A percentile compares a stretch with the other conserved stretches of the same genome.
phyloP scores from a whole-genome alignment of 1,140 invertebrate species.

The Ptiloglossa arizonensis region DNA sequence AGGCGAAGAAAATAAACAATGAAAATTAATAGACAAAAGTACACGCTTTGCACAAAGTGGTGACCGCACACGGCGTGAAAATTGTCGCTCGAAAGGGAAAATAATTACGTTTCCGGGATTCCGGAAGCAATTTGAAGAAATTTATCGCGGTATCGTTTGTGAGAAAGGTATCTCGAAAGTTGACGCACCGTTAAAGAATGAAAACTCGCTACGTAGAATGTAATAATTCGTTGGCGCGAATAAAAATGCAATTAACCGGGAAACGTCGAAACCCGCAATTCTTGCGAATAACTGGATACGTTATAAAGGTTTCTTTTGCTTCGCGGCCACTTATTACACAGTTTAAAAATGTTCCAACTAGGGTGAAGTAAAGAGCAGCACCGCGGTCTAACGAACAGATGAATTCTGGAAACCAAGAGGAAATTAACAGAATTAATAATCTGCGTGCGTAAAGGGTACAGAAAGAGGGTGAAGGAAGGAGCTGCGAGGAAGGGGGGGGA shows the following conservation, averaged over 20 bases:
- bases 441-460: conserved; percentile 14
- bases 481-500: too few species aligned
- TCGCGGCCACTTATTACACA: conserved; percentile 17
- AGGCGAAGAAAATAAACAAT: too few species aligned
- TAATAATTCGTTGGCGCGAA: not conserved
- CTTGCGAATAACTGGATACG: not conserved
- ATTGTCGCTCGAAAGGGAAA: too few species aligned
- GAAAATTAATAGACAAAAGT: too few species aligned
- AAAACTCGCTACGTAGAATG: not conserved
- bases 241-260: conserved; percentile 3
- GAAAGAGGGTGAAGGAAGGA: not conserved
- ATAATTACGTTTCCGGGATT: too few species aligned
- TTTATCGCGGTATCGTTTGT: too few species aligned
- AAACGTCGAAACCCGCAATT: conserved; percentile 29
- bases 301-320: not conserved
- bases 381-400: conserved; percentile 42
- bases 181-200: not conserved
- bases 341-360: conserved; percentile 38
- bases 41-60: too few species aligned
- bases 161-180: too few species aligned
- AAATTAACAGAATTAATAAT: conserved; percentile 67
- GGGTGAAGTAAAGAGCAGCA: not conserved
- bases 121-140: too few species aligned
- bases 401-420: conserved; percentile 52
- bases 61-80: too few species aligned